phyloP scores from a whole-genome alignment of 2,113 vertebrate genomes.

The Triplophysa siluroides region DNA sequence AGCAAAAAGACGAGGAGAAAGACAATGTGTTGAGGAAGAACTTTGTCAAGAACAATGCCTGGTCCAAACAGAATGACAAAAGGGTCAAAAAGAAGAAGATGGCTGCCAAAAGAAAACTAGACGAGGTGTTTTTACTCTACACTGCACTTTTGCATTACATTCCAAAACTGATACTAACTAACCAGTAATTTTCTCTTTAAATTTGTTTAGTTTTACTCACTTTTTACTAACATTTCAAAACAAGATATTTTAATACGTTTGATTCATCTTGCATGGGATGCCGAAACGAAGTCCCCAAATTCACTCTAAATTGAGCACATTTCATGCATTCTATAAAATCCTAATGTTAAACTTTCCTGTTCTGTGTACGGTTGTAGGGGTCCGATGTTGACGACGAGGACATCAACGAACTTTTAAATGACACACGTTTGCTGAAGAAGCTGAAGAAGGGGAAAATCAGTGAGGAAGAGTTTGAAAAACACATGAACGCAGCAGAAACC shows the following conservation, averaged over 20 bases:
- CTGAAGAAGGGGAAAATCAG: constrained; percentile 90
- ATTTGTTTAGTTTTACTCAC: too few species aligned
- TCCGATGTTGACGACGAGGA: constrained; percentile 85
- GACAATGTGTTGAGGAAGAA: constrained; percentile 60
- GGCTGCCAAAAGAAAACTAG: constrained; percentile 80
- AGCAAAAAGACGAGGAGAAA: constrained; percentile 67
- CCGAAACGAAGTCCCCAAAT: too few species aligned
- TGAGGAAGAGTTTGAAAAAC: constrained; percentile 89
- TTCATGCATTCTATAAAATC: not conserved
- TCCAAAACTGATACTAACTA: not conserved
- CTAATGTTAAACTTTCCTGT: not conserved
- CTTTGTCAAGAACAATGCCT: constrained; percentile 82
- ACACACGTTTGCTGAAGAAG: constrained; percentile 90
- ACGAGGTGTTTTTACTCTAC: constrained; percentile 74
- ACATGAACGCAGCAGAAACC: constrained; percentile 64
- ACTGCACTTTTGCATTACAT: not conserved
- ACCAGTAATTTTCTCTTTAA: too few species aligned
- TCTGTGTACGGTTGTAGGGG: constrained; percentile 67
- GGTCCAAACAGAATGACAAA: constrained; percentile 93
- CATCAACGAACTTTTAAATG: constrained; percentile 85
- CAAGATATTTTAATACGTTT: too few species aligned
- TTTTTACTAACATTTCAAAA: too few species aligned
- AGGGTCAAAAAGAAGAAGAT: constrained; percentile 83
- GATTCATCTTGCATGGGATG: too few species aligned
- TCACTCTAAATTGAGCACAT: not conserved